Evolutionary conservation across 2,797 vertebrate genomes (phyloP).

Genomic region (Premnoplex brunnescens): DNA sequence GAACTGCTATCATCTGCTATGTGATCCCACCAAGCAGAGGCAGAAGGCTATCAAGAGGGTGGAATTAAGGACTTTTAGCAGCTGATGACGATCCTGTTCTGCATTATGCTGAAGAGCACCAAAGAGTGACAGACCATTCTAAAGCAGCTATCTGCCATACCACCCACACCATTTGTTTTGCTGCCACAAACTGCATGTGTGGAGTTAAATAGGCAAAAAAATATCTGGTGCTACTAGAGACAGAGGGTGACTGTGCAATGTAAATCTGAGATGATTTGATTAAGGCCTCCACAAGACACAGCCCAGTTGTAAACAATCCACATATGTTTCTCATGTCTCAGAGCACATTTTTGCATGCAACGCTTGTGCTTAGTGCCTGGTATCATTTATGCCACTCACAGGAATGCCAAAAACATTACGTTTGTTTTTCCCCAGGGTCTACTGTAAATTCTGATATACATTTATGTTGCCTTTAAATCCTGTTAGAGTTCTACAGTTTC

Average conservation of each 20-base stretch:
- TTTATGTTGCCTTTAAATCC: background rate
- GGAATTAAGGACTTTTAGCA: background rate
- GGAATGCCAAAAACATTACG: background rate
- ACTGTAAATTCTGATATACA: background rate
- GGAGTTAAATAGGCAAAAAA: background rate
- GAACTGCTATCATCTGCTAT: background rate
- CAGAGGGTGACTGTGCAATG: background rate
- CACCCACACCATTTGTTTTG: accelerated
- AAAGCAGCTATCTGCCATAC: background rate
- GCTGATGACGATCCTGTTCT: background rate
- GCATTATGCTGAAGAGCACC: background rate
- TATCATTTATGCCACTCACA: background rate
- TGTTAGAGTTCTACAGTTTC: background rate
- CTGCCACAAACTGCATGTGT: background rate
- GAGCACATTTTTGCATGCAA: background rate
- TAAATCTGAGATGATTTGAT: background rate
- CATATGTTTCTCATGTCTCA: background rate
- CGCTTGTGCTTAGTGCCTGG: background rate
- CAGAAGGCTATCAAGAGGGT: background rate
- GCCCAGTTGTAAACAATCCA: background rate
- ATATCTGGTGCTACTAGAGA: background rate
- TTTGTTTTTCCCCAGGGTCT: background rate
- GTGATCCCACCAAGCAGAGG: background rate
- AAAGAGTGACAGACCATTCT: background rate
- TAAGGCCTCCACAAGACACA: background rate